Evolutionary conservation across 2,797 vertebrate species (phyloP), one percentile per base, ranked within the genome.

Genomic region (Chelidonichthys spinosus): DNA sequence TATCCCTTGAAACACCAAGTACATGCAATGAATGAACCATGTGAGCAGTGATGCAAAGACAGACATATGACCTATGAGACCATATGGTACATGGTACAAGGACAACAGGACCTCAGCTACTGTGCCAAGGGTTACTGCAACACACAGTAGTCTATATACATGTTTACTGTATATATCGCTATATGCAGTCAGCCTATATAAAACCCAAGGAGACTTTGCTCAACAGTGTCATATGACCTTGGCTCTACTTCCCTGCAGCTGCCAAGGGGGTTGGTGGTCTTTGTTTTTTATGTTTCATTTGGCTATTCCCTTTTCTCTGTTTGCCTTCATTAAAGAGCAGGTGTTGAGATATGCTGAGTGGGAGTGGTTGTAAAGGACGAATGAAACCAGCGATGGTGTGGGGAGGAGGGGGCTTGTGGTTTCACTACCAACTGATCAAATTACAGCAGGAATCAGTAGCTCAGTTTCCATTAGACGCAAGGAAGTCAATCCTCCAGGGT

Each of bases 321-420:
- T 92, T 91, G 87, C 83, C 78, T 76, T 91, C 88, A 92, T 92
- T 92, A 87, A 90, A 91, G 86, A 90, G 91, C 91, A 93, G 92
- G 90, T 92, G 91, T 89, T 92, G 92, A 93, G 87, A 92, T 90
- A 89, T 85, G 86, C 81, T 79, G 84, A 86, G 76, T 72, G 83
- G 92, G 90, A 92, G 90, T 87, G 90, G 87, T 66, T 78, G 72
- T 64, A 83, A 85, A 87, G 81, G 77, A 83, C 86, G 59, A 61
- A 92, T 87, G 81, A 84, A 82, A 81, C 63, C 53, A 69, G 83
- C 68, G 40, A n/a, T 62, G 50, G 60, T 69, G 86, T 66, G 72
- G 60, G 76, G 84, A 76, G 69, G 52, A 60, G 62, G 77, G 84
- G 81, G 69, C 68, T 84, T 84, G 87, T 76, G 80, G 90, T 90